These are phyloP conservation scores for Epicauta chinensis DNA, from an alignment of 1,140 invertebrate species.

Conservation along the genomic window DNA sequence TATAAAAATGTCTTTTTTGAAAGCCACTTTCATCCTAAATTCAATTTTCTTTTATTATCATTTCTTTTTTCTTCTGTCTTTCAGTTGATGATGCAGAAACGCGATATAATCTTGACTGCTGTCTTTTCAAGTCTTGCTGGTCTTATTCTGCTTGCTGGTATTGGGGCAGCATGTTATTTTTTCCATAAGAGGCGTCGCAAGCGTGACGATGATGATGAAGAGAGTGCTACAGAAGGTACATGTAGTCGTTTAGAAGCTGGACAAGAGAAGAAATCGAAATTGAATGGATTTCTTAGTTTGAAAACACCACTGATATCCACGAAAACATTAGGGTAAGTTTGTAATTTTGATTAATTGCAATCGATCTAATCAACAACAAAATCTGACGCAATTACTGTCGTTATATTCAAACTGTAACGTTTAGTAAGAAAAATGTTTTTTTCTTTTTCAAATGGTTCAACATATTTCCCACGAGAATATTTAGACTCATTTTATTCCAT, in stretches of 20 bases:
- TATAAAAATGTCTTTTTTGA: too few species aligned
- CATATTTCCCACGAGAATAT: too few species aligned
- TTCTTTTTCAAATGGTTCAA: too few species aligned
- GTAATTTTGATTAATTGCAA: too few species aligned
- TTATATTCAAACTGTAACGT: too few species aligned
- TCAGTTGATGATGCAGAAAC: constrained; percentile 47
- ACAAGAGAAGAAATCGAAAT: constrained; percentile 35
- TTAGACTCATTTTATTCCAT: too few species aligned
- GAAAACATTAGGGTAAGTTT: constrained; percentile 55
- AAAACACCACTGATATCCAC: constrained; percentile 70
- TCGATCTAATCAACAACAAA: too few species aligned
- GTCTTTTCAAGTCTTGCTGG: constrained; percentile 46
- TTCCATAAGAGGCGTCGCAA: constrained; percentile 41
- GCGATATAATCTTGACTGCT: constrained; percentile 46
- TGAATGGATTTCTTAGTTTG: constrained; percentile 69
- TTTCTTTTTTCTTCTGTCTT: constrained; percentile 13
- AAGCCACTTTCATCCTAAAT: too few species aligned
- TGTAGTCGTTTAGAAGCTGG: constrained; percentile 23
- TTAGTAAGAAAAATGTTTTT: too few species aligned
- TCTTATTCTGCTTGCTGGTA: constrained; percentile 42
- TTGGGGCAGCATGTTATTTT: constrained; percentile 43
- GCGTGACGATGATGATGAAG: constrained; percentile 40
- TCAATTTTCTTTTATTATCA: not conserved
- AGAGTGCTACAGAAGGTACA: constrained; percentile 25
- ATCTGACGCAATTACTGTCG: too few species aligned